Evolutionary conservation across 2,113 vertebrate species (phyloP), one percentile per base, ranked within the genome.

Genomic region (Gyps fulvus): DNA sequence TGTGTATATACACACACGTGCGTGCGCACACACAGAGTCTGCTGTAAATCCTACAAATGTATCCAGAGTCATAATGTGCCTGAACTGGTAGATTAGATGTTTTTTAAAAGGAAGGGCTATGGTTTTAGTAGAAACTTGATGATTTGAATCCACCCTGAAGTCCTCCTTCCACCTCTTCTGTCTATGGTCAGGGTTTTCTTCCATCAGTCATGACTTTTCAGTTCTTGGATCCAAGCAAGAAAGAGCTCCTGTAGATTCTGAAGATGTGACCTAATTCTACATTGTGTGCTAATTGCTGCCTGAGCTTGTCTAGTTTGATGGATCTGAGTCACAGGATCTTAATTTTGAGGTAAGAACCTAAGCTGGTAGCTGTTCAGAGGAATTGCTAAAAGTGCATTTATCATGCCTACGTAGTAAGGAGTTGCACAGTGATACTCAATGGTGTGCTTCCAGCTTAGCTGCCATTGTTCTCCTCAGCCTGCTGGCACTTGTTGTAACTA

Each of bases 241-340:
- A 97, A 96, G 97, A 96, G 95, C 96, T 97, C 95, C 97, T 95
- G 86, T 94, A 96, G 97, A 91, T 76, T 92, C 93, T 40, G 62
- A 93, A 72, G 91, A 79, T 66, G 61, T 50, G 78, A 57, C 42
- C n/a, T 67, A 63, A 42, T 77, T 93, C 83, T 71, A 7, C 74
- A n/a, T 49, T 72, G 32, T 42, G 32, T 71, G 69, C 20, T 47
- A 55, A 32, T 7, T 83, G 80, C 89, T 93, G 65, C 54, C 93
- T 59, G 50, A 78, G 81, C 83, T 82, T 88, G 90, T 92, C 91
- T 84, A 65, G 72, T 85, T 84, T 94, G 85, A 65, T 91, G 87
- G 93, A 86, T 93, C 88, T 89, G 92, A 91, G 92, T 90, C 65
- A 71, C 49, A 54, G 52, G 71, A 95, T 81, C 74, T 83, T 90